Base-by-base conservation (phyloP, 2,888 invertebrate species). In the Molorchus minor region DNA sequence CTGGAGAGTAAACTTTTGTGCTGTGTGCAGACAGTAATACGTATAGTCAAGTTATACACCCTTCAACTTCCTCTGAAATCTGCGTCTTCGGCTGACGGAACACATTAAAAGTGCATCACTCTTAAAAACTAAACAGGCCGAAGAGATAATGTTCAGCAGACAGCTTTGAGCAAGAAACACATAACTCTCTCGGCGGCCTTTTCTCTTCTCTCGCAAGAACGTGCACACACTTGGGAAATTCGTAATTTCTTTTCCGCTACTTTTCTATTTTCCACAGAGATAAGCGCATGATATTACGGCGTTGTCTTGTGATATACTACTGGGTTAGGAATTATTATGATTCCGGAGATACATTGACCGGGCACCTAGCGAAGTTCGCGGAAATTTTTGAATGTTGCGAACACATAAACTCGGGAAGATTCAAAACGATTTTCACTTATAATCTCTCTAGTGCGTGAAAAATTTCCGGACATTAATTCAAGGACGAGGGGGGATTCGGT, bases 81-180 rank as follows among this genome's bases (percentile, higher is more conserved):
- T 36, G 33, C 3, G 30, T 51, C 16, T 29, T 25, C 36, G 19
- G 51, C 29, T 25, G 51, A 38, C 56, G 53, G 71, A 75, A 74
- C 74, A 66, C 76, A 77, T 77, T 77, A 77, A 77, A 77, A 75
- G 69, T 72, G 75, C 77, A 78, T 77, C 76, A 76, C 69, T 76
- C 76, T 76, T 72, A 71, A 73, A 75, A 77, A 77, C 77, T 76
- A 77, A 77, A 77, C 77, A 77, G 75, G 73, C 75, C 70, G 74
- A 69, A 74, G 74, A 76, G 77, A 78, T 77, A 79, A 77, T 77
- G 73, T 68, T 69, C 65, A 69, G 62, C 63, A 71, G 71, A 73
- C 74, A 73, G 72, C 73, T 74, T 70, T 70, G 73, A 72, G 69
- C 73, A 70, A 62, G 63, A 65, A 75, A 71, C 73, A 68, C 73